These are phyloP conservation scores for Alligator mississippiensis DNA, from an alignment of 2,113 vertebrate genomes.

Conservation along the genomic window DNA sequence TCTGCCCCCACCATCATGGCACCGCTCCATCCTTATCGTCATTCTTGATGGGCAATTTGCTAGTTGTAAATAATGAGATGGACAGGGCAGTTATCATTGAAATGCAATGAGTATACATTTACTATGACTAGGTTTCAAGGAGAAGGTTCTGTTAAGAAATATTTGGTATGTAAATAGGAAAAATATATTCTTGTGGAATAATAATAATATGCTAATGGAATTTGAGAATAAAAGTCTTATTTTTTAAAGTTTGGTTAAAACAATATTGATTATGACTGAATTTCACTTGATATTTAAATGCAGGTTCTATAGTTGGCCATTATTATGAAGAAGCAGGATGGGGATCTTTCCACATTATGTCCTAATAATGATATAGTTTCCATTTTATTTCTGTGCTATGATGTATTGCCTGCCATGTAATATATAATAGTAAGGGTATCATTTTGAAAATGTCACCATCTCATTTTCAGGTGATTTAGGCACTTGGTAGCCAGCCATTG, in stretches of 20 bases:
- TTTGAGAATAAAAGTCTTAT: background rate
- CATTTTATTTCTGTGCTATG: background rate
- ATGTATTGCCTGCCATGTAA: background rate
- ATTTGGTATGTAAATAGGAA: too few relatives aligned
- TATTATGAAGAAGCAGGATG: background rate
- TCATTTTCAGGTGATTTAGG: background rate
- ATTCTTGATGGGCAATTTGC: too few relatives aligned
- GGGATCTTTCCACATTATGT: background rate
- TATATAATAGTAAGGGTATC: background rate
- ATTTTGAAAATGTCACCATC: background rate
- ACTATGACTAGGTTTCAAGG: too few relatives aligned
- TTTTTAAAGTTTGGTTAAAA: background rate
- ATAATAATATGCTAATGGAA: background rate
- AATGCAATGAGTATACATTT: too few relatives aligned
- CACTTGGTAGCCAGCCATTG: background rate
- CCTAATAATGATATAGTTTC: background rate
- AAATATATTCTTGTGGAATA: background rate
- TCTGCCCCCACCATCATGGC: too few relatives aligned
- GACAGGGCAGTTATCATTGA: too few relatives aligned
- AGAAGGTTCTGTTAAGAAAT: too few relatives aligned
- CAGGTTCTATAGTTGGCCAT: background rate
- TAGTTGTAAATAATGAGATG: too few relatives aligned
- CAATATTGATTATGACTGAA: background rate
- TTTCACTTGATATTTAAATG: background rate
- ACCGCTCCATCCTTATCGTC: too few relatives aligned